These are phyloP conservation scores for Eulemur mongoz DNA, from an alignment of 2,797 vertebrate species.

Conservation along the genomic window DNA sequence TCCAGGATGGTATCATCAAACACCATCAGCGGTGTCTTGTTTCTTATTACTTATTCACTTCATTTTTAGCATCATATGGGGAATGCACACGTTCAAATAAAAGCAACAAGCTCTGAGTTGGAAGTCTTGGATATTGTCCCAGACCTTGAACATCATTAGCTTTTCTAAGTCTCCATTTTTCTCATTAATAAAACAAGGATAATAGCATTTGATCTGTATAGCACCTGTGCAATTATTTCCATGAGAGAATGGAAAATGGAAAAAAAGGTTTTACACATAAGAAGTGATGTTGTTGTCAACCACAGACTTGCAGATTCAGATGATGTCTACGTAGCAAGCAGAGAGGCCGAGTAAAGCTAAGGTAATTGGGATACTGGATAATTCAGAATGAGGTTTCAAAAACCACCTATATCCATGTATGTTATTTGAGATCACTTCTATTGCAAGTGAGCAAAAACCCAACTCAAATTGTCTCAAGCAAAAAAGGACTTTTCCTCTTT, in stretches of 20 bases:
- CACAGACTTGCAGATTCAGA: neutral
- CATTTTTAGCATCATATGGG: neutral
- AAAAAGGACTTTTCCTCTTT: neutral
- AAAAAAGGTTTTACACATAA: neutral
- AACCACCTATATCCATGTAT: neutral
- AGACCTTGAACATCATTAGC: conserved; percentile 17
- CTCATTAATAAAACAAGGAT: conserved; percentile 54
- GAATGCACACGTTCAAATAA: neutral
- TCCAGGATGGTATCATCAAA: neutral
- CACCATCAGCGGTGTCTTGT: neutral
- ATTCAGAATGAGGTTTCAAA: neutral
- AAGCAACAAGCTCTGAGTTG: neutral
- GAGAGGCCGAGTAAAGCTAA: neutral
- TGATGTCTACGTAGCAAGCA: neutral
- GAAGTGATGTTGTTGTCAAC: neutral
- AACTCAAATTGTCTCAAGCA: neutral
- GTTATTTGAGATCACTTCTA: neutral
- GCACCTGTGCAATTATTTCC: neutral
- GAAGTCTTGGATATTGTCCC: neutral
- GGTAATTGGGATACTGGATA: neutral
- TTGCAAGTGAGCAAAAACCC: neutral
- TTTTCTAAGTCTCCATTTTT: conserved; percentile 14
- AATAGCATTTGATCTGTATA: conserved; percentile 19
- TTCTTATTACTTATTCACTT: neutral
- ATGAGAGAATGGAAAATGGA: neutral